phyloP scores from a whole-genome alignment of 2,888 invertebrate species.

The Xylota sylvarum region DNA sequence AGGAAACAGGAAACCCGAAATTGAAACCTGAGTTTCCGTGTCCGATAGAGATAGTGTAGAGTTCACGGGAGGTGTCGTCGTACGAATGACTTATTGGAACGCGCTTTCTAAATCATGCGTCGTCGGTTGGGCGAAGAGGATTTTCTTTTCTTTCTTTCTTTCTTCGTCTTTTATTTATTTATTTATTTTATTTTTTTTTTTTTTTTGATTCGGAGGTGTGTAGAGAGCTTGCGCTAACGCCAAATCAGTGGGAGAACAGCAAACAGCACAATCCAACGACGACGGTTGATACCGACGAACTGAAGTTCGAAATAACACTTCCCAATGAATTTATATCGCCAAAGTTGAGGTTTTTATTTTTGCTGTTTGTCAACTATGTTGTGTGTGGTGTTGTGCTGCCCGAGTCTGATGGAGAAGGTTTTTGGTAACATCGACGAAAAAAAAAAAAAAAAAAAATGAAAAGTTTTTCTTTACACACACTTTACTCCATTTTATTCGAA shows the following conservation, averaged over 20 bases:
- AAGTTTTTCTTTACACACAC: conserved; percentile 36
- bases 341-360: conserved; percentile 64
- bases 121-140: conserved; percentile 33
- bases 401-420: conserved; percentile 54
- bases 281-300: conserved; percentile 75
- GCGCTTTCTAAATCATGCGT: conserved; percentile 72
- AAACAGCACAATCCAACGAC: conserved; percentile 71
- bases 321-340: conserved; percentile 73
- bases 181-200: conserved; percentile 22
- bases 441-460: conserved; percentile 15
- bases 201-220: conserved; percentile 24
- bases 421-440: conserved; percentile 49
- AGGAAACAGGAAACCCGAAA: conserved; percentile 54
- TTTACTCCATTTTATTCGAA: conserved; percentile 32
- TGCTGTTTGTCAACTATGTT: conserved; percentile 66
- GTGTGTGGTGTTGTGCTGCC: conserved; percentile 26
- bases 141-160: conserved; percentile 7
- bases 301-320: conserved; percentile 75
- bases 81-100: conserved; percentile 59
- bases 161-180: background rate
- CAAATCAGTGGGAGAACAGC: conserved; percentile 19
- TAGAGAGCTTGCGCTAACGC: conserved; percentile 73
- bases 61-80: conserved; percentile 57
- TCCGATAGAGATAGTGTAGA: conserved; percentile 19
- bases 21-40: conserved; percentile 63